A percentile compares a stretch with the other conserved stretches of the same genome.
These are phyloP conservation scores for Drosophila nigricruria DNA, from an alignment of 2,888 invertebrate genomes.

Conservation along the genomic window DNA sequence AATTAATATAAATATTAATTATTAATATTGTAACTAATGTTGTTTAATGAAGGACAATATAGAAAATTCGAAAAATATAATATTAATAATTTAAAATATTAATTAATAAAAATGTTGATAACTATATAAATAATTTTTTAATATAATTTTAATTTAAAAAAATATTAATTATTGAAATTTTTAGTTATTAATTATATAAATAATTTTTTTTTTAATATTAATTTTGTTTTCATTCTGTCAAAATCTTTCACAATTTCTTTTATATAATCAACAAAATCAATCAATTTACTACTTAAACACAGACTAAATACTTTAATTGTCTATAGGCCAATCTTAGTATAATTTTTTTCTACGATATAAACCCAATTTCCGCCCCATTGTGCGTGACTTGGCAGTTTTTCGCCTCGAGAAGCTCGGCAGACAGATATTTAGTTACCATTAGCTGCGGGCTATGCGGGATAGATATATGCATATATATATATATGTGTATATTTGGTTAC, in stretches of 20 bases:
- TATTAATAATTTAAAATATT: no score
- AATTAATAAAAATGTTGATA: no score
- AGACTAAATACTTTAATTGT: neutral
- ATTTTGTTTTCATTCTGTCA: neutral
- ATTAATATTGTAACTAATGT: neutral
- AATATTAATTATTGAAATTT: no score
- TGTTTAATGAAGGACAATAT: no score
- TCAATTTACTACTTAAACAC: neutral
- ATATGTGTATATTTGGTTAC: conserved; percentile 50
- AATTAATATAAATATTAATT: no score
- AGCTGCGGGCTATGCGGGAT: conserved; percentile 15
- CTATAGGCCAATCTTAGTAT: neutral
- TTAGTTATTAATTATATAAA: no score
- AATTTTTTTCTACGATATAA: neutral
- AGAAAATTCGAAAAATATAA: no score
- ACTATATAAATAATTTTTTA: no score
- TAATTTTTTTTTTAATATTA: no score
- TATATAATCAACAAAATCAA: neutral
- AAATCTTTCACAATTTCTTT: neutral
- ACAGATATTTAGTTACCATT: conserved; percentile 28
- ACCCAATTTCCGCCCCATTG: conserved; percentile 26
- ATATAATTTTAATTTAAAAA: no score
- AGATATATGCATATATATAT: neutral
- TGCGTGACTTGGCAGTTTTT: conserved; percentile 20
- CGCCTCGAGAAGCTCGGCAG: conserved; percentile 1